Evolutionary conservation across 2,888 invertebrate species (phyloP), one percentile per base, ranked within the genome.

Genomic region (Esperia sulphurella): DNA sequence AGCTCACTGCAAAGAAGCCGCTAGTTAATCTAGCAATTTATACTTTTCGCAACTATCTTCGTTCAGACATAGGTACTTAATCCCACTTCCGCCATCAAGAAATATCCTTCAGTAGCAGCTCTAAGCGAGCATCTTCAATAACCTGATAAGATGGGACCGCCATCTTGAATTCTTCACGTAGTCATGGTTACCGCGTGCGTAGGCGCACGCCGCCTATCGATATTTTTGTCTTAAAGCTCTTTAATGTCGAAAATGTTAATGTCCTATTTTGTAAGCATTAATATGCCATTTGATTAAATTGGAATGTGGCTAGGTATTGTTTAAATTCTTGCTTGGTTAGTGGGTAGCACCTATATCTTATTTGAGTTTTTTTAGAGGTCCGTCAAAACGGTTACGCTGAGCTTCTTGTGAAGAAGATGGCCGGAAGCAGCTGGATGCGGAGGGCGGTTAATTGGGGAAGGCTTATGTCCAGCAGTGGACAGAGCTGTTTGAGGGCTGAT

Each of bases 81-180:
- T 45, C 28, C 38, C 45, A 12, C 45, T 40, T 44, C 44, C 44
- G 37, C 13, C 14, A 31, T 14, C 33, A 42, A 4, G 33, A 55
- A 55, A 57, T 48, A 47, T 51, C 51, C 59, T 61, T 62, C 61
- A 61, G 62, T 63, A 64, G 66, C 62, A 58, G 65, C 54, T 59
- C 50, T 54, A 31, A 43, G 44, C 43, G 35, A 51, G 52, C 52
- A 51, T 59, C 60, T 68, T 71, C 71, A 71, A 76, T 75, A 79
- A 75, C 71, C 63, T 69, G 76, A 78, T 77, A 78, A 74, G 59
- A 67, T 51, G 51, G 54, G 57, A 49, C 75, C 56, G 83, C 84
- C 85, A 84, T 85, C 50, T 84, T 85, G 81, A 68, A 83, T 81
- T 79, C 75, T 69, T 51, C 55, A 60, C 66, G 75, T 83, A 68